Evolutionary conservation across 2,888 invertebrate species (phyloP).

Genomic region (Atrina japonica): DNA sequence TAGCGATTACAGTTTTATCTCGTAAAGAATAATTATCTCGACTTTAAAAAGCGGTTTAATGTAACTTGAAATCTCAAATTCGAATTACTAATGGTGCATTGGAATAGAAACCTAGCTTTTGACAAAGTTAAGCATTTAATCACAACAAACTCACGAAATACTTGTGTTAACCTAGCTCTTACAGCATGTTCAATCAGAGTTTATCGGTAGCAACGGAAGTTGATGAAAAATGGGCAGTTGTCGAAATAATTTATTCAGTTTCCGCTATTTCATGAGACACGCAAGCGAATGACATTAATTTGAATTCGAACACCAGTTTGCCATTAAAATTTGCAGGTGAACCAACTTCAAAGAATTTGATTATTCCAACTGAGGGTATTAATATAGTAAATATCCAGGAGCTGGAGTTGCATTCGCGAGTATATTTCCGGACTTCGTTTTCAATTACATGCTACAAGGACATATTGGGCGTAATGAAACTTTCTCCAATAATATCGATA

Average conservation of each 20-base stretch:
- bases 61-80: constrained; percentile 20
- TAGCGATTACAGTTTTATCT: no score
- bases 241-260: constrained; percentile 32
- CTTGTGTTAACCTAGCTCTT: neutral
- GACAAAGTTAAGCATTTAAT: no score
- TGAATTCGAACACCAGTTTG: constrained; percentile 20
- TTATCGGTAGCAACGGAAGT: constrained; percentile 21
- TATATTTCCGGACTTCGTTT: no score
- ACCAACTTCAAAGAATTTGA: no score
- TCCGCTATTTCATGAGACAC: constrained; percentile 26
- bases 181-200: constrained; percentile 1
- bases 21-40: neutral
- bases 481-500: no score
- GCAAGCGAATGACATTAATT: constrained; percentile 17
- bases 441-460: no score
- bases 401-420: no score
- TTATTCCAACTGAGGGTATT: no score
- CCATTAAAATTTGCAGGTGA: constrained; percentile 20
- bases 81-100: constrained; percentile 15
- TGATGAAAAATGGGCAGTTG: constrained; percentile 14
- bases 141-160: no score
- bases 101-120: constrained; percentile 13
- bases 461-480: no score
- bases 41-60: constrained; percentile 12
- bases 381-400: no score